Percentiles rank a stretch among this genome's conserved stretches.
Conservation (phyloP, 2,797 vertebrate species). For the Phalanger gymnotis region DNA sequence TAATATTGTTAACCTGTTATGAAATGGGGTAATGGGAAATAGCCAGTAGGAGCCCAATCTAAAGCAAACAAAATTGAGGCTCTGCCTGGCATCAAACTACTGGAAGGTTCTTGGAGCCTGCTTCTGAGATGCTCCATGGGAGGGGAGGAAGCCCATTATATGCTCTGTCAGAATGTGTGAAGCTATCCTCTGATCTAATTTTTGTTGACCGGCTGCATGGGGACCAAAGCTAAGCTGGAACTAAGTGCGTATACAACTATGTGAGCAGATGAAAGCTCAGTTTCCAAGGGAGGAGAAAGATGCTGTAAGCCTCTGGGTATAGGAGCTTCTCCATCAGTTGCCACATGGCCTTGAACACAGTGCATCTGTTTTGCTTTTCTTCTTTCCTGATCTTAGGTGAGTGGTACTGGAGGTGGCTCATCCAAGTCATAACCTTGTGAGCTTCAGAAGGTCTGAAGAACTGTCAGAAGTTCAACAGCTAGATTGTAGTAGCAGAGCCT, state of each 20-base stretch:
- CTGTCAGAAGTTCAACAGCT: background rate
- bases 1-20: background rate
- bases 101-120: background rate
- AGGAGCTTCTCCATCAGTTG: background rate
- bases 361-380: background rate
- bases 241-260: background rate
- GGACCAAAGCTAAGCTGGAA: background rate
- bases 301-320: background rate
- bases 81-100: background rate
- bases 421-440: background rate
- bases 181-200: background rate
- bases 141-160: background rate
- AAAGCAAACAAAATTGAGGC: background rate
- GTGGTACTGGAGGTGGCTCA: background rate
- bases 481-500: background rate
- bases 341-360: background rate
- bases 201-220: background rate
- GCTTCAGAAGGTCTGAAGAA: background rate
- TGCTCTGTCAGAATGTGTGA: background rate
- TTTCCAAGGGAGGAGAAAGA: background rate
- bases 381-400: background rate
- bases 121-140: background rate
- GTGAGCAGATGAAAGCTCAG: background rate
- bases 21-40: background rate
- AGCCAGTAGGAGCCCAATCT: background rate